Percentiles rank a stretch among this genome's conserved stretches.
Conservation (phyloP, 92 coral and sea anemone species). For the Heteractis magnifica region DNA sequence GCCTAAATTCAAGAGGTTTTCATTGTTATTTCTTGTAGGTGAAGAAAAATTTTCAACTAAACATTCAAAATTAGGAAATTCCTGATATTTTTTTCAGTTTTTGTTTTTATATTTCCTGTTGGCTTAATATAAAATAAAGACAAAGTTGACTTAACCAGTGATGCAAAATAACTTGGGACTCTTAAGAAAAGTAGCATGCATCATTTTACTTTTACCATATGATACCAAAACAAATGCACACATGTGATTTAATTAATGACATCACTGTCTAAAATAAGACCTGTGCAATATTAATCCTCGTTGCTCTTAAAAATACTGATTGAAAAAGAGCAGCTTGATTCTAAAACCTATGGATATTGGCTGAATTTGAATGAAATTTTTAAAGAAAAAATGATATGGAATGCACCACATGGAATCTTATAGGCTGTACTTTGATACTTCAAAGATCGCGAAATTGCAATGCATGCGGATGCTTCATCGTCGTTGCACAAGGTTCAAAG, state of each 20-base stretch:
- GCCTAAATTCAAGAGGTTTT: no score
- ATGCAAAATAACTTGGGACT: neutral
- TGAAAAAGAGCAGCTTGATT: neutral
- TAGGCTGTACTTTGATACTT: neutral
- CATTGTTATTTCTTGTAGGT: no score
- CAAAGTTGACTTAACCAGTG: neutral
- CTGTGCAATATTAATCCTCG: neutral
- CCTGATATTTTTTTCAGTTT: neutral
- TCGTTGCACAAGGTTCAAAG: neutral
- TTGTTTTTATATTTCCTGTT: neutral
- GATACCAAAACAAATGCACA: neutral
- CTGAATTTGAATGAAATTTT: no score
- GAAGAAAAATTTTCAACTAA: no score
- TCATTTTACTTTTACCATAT: neutral
- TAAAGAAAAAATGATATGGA: no score
- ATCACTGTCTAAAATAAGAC: neutral
- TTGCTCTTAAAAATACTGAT: neutral
- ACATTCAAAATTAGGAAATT: no score
- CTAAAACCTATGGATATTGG: no score
- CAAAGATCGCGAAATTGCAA: neutral
- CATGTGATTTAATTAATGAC: neutral
- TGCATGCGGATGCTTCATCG: neutral
- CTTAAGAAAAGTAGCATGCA: neutral
- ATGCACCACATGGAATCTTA: neutral
- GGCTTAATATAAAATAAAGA: neutral